Base-by-base conservation (phyloP, 2,113 vertebrate genomes). In the Corythaixoides concolor region DNA sequence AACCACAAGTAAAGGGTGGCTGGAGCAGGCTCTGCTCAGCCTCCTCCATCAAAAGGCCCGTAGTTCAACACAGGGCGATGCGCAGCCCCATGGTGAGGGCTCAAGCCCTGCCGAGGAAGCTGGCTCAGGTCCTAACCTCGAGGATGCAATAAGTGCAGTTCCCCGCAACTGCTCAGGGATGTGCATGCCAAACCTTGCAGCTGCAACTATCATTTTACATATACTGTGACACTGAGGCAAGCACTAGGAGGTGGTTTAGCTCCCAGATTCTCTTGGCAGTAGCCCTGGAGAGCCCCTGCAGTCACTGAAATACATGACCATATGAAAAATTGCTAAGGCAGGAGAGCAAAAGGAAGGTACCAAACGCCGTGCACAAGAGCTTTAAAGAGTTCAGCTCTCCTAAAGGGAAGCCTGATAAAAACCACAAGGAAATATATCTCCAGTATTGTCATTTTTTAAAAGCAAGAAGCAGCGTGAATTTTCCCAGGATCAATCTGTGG, bases 121-220 rank as follows among this genome's bases (percentile, higher is more conserved):
- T 93, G 95, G 95, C 92, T 45, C 33, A 22, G 33, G 24, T 88
- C 92, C 94, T 83, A 79, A 52, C 35, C 14, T 95, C 55, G 56
- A 95, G 94, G 72, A 88, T 72, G 60, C 73, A 62, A 8, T 75
- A 66, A 60, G 35, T 50, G 26, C 62, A 30, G 62, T 37, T 95
- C 66, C 66, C 66, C 32, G 12, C 88, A 88, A 91, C 78, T 68
- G 69, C 82, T 91, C 16, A 28, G 75, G 58, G 35, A 5, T 58
- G 55, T 12, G 10, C 45, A 69, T 82, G 85, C 92, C 94, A 95
- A 94, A 60, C 63, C 72, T 58, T 56, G 67, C 95, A 95, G 92
- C 93, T 96, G 95, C 85, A 68, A 43, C 90, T 59, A 7, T 60
- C 18, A 1, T 64, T 93, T 75, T 45, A 58, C 32, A 23, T 23